These are phyloP conservation scores for Oxyruncus cristatus DNA, from an alignment of 2,113 vertebrate genomes.

Conservation along the genomic window DNA sequence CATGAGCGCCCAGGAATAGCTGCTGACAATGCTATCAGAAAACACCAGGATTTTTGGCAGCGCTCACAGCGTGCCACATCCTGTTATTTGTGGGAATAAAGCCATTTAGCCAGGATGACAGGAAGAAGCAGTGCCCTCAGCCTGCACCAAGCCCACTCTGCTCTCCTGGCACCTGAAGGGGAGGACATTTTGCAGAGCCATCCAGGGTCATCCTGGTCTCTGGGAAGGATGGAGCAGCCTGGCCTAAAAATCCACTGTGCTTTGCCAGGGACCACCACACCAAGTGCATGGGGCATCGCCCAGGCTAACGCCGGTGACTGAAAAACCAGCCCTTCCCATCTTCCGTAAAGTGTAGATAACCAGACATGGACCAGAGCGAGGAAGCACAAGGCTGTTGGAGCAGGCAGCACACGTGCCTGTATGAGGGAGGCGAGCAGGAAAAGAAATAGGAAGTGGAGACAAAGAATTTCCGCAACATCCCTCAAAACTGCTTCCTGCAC, in stretches of 20 bases:
- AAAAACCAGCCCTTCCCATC: background rate
- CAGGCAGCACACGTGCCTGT: background rate
- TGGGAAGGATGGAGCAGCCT: background rate
- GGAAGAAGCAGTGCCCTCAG: background rate
- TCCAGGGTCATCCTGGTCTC: background rate
- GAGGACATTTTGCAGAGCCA: background rate
- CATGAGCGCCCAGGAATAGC: background rate
- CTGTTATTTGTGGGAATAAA: background rate
- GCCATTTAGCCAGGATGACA: background rate
- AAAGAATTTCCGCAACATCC: constrained; percentile 40
- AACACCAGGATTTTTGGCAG: background rate
- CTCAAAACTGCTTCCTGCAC: background rate
- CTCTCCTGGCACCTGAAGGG: background rate
- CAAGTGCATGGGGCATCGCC: accelerated
- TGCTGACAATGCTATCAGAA: background rate
- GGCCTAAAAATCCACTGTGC: accelerated
- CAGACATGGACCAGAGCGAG: background rate
- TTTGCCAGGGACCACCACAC: background rate
- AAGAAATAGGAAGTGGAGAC: constrained; percentile 47
- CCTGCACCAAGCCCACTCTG: background rate
- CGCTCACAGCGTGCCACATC: accelerated
- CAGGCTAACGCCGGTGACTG: background rate
- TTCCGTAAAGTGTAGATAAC: too few species aligned
- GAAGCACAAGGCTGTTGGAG: background rate
- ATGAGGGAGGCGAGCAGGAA: background rate